Evolutionary conservation across 2,888 invertebrate genomes (phyloP), one percentile per base, ranked within the genome.

Genomic region (Dolichomitus sp.): DNA sequence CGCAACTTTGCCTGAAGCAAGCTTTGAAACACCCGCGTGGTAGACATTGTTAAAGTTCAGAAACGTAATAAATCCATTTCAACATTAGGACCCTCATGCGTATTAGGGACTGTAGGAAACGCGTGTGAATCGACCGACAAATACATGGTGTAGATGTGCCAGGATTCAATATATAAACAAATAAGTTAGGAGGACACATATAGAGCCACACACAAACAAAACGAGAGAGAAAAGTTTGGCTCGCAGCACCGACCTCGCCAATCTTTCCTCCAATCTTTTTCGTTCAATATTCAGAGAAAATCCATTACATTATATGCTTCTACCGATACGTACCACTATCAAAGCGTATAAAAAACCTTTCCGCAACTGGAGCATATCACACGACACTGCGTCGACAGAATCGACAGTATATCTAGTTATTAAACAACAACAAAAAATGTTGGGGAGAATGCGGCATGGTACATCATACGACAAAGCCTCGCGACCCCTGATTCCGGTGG

Each of bases 41-140:
- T 7, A 30, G 59, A 57, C 70, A 59, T 59, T 59, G 70, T 19
- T 45, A 42, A 57, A 59, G 30, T 72, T 72, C 30, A 33, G 0
- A 59, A 48, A 72, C 45, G 59, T 59, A 30, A 50, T 61, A 61
- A 73, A 73, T 73, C 73, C 40, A 48, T 50, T 73, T 61, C 14
- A 19, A 4, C 23, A 27, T 33, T 42, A 14, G 45, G 19, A 4
- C 19, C 5, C 50, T n/a, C 40, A 27, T 11, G n/a, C 42, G 57
- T 45, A 48, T 48, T 30, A 19, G 30, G 48, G 23, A 37, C 14
- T 9, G 45, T 23, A 37, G 59, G 45, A 45, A 30, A 33, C 27
- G 12, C 40, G 59, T 48, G 61, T 33, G 40, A 42, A 61, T 48
- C 59, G 48, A 50, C 48, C 61, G 61, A 40, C 57, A 23, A 14